A percentile compares a stretch with the other conserved stretches of the same genome.
Conservation (phyloP, 2,797 vertebrate genomes). For the Diplodus puntazzo region DNA sequence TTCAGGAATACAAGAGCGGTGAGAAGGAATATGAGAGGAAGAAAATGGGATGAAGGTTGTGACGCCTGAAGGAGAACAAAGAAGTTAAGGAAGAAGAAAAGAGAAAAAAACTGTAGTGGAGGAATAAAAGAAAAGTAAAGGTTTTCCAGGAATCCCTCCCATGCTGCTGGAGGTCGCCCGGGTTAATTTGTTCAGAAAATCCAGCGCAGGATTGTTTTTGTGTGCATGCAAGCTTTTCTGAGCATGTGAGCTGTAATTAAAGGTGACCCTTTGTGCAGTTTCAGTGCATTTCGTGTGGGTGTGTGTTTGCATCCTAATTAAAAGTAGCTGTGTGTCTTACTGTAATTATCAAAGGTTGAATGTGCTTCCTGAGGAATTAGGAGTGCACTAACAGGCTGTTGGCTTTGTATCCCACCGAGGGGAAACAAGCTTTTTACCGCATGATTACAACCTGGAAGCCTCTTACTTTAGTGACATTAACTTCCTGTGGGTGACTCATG, state of each 20-base stretch:
- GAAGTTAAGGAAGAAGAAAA: neutral
- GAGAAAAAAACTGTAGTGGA: accelerated
- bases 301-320: conserved; percentile 27
- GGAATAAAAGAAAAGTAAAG: neutral
- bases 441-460: neutral
- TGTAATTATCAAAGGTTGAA: conserved; percentile 3
- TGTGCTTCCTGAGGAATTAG: conserved; percentile 26
- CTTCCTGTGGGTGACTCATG: neutral
- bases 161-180: neutral
- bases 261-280: neutral
- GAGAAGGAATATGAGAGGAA: neutral
- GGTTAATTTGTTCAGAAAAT: conserved; percentile 20
- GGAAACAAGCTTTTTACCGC: neutral
- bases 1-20: neutral
- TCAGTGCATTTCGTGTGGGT: conserved; percentile 9
- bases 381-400: conserved; percentile 7
- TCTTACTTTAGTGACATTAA: neutral
- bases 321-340: neutral
- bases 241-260: conserved; percentile 9
- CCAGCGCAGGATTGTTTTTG: neutral
- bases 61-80: neutral
- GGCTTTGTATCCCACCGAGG: neutral
- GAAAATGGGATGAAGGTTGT: neutral
- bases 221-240: neutral
- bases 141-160: neutral